Base-by-base conservation (phyloP, 2,888 invertebrate genomes). In the Orthosia incerta region DNA sequence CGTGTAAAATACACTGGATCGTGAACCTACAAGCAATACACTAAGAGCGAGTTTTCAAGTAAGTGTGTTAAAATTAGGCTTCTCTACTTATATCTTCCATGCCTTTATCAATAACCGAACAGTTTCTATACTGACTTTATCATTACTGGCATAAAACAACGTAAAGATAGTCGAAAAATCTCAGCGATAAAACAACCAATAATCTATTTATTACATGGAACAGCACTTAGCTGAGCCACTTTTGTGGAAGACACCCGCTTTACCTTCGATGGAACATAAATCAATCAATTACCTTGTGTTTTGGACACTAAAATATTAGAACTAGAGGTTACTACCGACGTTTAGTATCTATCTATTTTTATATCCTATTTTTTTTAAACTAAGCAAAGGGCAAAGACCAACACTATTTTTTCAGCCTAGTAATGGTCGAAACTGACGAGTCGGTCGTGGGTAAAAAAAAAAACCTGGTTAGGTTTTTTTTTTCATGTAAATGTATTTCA, bases 291-390 rank as follows among this genome's bases (percentile, higher is more conserved):
- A 84, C 56, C 18, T 60, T 53, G 48, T 73, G 53, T 80, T 80
- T 84, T 80, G 59, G 84, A 84, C 80, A 80, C 66, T 74, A 74
- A 64, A 84, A 80, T 84, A 74, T 80, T 84, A 56, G 68, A 66
- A 80, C n/a, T 23, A 56, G 48, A 15, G 46, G 45, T 70, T n/a
- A 39, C 46, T 46, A 59, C 55, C 23, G 23, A 55, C 31, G 23
- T 15, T n/a, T 20, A 48, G 23, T 62, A 13, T 18, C n/a, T 9
- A 53, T 2, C 48, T 31, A 31, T 31, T 31, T 26, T 31, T 31
- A 31, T 31, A 31, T 7, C 31, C 31, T 31, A 31, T 39, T 39
- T 31, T 39, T 31, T 39, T 9, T 7, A 9, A 9, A 9, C 39
- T 9, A 9, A 39, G 0, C 39, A 39, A 39, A 39, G 39, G 39